A percentile compares a stretch with the other conserved stretches of the same genome.
These are phyloP conservation scores for Congeria kusceri DNA, from an alignment of 2,888 invertebrate species.

Conservation along the genomic window DNA sequence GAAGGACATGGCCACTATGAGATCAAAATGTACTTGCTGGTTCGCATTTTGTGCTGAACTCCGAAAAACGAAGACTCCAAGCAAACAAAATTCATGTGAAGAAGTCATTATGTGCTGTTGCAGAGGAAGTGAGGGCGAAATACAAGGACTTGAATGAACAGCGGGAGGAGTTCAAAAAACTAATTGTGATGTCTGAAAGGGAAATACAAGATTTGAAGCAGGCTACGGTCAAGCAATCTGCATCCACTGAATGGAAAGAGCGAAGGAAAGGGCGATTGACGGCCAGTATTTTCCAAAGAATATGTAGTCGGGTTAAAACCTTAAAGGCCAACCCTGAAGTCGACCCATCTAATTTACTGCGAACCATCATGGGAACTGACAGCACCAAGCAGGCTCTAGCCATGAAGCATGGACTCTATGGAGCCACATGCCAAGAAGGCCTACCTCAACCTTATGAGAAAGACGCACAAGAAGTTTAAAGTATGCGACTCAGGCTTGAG, in stretches of 20 bases:
- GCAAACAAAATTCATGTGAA: too few species aligned
- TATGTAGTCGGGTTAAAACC: neutral
- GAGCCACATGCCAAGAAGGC: slow-evolving; percentile 11
- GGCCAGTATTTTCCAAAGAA: slow-evolving; percentile 6
- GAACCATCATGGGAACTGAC: neutral
- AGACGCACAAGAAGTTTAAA: slow-evolving; percentile 1
- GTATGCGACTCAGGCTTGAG: neutral
- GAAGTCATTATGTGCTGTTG: too few species aligned
- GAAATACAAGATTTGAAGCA: neutral
- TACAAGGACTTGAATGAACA: neutral
- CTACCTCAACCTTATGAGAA: neutral
- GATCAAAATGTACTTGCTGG: too few species aligned
- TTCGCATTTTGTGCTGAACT: too few species aligned
- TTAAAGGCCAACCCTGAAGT: neutral
- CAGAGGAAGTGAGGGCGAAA: neutral
- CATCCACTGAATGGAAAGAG: neutral
- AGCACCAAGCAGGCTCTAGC: neutral
- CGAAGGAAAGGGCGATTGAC: neutral
- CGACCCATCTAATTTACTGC: neutral
- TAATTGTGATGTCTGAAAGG: neutral
- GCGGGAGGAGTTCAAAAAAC: too few species aligned
- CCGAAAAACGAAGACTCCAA: too few species aligned
- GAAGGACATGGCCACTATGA: too few species aligned
- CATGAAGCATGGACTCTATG: slow-evolving; percentile 16
- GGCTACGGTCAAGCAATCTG: neutral